phyloP scores from a whole-genome alignment of 23 tunicate species.

The Clavelina lepadiformis region DNA sequence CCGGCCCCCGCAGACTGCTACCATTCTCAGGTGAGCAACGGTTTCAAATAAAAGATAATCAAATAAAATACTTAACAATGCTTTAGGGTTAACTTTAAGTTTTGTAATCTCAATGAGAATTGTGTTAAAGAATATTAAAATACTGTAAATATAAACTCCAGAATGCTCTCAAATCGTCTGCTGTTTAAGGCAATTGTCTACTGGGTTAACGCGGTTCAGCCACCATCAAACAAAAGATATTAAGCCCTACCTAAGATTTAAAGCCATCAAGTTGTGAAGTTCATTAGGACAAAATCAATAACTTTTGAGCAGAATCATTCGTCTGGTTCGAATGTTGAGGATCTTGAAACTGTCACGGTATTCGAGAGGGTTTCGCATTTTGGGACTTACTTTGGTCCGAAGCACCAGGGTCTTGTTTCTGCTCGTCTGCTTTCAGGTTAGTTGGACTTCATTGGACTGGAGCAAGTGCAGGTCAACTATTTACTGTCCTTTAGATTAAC shows the following conservation, averaged over 20 bases:
- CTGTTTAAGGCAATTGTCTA: no score
- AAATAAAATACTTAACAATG: no score
- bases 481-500: background rate
- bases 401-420: constrained; percentile 85
- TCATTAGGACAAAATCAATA: no score
- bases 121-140: no score
- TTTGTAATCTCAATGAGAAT: no score
- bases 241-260: no score
- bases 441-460: background rate
- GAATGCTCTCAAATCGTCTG: no score
- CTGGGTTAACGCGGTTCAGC: no score
- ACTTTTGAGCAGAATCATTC: constrained; percentile 52
- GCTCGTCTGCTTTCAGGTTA: constrained; percentile 83
- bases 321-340: constrained; percentile 89
- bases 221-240: no score
- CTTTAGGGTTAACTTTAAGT: no score
- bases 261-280: no score
- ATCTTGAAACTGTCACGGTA: constrained; percentile 97
- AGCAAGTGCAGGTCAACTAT: background rate
- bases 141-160: no score
- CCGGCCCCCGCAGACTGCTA: constrained; percentile 79
- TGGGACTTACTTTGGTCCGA: constrained; percentile 84
- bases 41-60: background rate
- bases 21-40: constrained; percentile 65
- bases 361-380: constrained; percentile 92